Evolutionary conservation across 2,113 vertebrate genomes (phyloP).

Genomic region (Microcebus murinus): DNA sequence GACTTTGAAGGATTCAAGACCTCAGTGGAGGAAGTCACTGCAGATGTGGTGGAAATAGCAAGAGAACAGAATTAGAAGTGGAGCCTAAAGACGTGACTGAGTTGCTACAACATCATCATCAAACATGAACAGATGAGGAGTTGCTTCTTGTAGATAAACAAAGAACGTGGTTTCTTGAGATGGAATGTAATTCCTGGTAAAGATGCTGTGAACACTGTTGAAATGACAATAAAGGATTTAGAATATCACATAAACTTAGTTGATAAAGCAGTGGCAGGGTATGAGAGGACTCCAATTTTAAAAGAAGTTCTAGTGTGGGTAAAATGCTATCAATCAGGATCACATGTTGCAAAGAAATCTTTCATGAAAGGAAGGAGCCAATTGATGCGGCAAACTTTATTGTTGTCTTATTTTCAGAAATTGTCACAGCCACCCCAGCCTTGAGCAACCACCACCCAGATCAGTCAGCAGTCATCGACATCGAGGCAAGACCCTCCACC

Average conservation of each 20-base stretch:
- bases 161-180: neutral
- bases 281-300: neutral
- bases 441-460: neutral
- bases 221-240: neutral
- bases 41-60: neutral
- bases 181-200: neutral
- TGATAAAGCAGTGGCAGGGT: neutral
- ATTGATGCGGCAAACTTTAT: neutral
- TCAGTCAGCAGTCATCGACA: neutral
- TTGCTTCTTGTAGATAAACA: neutral
- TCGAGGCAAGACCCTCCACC: neutral
- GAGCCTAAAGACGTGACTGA: neutral
- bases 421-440: neutral
- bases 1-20: neutral
- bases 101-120: neutral
- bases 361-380: neutral
- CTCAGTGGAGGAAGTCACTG: neutral
- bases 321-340: neutral
- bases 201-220: neutral
- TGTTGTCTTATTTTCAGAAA: neutral
- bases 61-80: neutral
- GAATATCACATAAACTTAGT: neutral
- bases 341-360: neutral
- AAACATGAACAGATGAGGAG: neutral
- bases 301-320: neutral